A percentile compares a stretch with the other conserved stretches of the same genome.
These are phyloP conservation scores for Chroicocephalus ridibundus DNA, from an alignment of 2,113 vertebrate genomes.

Conservation along the genomic window DNA sequence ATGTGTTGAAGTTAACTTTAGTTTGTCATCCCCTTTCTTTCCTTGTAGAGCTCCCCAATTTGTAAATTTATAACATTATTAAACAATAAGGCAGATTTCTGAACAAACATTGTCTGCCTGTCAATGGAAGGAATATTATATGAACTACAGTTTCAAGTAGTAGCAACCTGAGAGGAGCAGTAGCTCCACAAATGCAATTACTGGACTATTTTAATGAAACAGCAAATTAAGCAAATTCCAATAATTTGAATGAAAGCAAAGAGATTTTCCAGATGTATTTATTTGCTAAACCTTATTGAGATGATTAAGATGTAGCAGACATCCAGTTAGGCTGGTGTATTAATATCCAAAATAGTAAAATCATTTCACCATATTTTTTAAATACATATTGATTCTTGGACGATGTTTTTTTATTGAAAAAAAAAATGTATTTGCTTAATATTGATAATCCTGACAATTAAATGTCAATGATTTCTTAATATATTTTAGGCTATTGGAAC, in stretches of 20 bases:
- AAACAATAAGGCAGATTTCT: neutral
- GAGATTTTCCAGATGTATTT: neutral
- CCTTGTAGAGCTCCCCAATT: neutral
- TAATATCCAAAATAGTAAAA: neutral
- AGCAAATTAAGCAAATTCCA: neutral
- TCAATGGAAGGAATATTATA: neutral
- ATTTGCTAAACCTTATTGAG: neutral
- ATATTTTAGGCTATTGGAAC: conserved; percentile 91
- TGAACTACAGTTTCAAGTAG: neutral
- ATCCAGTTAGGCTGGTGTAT: neutral
- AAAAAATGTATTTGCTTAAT: neutral
- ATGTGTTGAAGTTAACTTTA: neutral
- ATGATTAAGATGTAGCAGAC: neutral
- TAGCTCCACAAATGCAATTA: neutral
- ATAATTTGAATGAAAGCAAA: neutral
- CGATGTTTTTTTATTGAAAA: neutral
- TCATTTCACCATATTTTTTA: neutral
- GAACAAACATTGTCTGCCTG: neutral
- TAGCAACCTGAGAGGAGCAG: neutral
- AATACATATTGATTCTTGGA: neutral
- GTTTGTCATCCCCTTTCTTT: neutral
- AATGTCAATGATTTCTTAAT: conserved; percentile 30
- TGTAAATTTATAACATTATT: neutral
- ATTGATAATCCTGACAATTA: neutral
- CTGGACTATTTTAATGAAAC: conserved; percentile 1